phyloP scores from a whole-genome alignment of 2,888 invertebrate genomes.

The Chloroclysta siterata region DNA sequence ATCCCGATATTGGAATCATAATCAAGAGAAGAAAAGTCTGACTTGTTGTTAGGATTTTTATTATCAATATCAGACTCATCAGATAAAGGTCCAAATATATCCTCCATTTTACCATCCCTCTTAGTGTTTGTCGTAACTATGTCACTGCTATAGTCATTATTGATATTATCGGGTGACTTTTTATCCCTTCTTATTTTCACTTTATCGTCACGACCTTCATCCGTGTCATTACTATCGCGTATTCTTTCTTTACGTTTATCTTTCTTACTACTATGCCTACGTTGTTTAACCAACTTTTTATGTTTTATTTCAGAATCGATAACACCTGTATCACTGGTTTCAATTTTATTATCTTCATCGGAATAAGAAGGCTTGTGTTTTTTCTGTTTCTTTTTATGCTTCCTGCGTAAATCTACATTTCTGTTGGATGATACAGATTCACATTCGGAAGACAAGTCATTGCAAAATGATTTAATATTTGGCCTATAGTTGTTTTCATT shows the following conservation, averaged over 20 bases:
- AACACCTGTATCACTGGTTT: slow-evolving; percentile 56
- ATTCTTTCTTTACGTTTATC: slow-evolving; percentile 86
- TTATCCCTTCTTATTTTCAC: slow-evolving; percentile 86
- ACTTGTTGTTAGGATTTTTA: slow-evolving; percentile 50
- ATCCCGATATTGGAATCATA: slow-evolving; percentile 52
- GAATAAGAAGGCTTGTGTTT: slow-evolving; percentile 88
- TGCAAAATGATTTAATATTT: slow-evolving; percentile 61
- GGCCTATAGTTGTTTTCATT: slow-evolving; percentile 68
- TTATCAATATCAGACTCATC: slow-evolving; percentile 86
- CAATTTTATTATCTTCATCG: slow-evolving; percentile 82
- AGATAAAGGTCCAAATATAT: slow-evolving; percentile 94
- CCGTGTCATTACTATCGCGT: slow-evolving; percentile 79
- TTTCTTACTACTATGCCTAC: slow-evolving; percentile 83
- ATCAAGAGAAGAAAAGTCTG: slow-evolving; percentile 58
- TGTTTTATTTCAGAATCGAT: slow-evolving; percentile 63
- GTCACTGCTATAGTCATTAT: slow-evolving; percentile 61
- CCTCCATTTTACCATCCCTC: slow-evolving; percentile 93
- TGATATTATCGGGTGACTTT: slow-evolving; percentile 59
- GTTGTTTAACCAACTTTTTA: slow-evolving; percentile 80
- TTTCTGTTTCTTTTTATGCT: slow-evolving; percentile 94
- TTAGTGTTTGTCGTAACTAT: slow-evolving; percentile 69
- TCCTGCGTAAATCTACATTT: slow-evolving; percentile 87
- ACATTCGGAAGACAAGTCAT: slow-evolving; percentile 79
- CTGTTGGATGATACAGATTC: slow-evolving; percentile 74
- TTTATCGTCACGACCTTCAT: slow-evolving; percentile 81